These are phyloP conservation scores for Chromis chromis DNA, from an alignment of 2,797 vertebrate species.

Conservation along the genomic window DNA sequence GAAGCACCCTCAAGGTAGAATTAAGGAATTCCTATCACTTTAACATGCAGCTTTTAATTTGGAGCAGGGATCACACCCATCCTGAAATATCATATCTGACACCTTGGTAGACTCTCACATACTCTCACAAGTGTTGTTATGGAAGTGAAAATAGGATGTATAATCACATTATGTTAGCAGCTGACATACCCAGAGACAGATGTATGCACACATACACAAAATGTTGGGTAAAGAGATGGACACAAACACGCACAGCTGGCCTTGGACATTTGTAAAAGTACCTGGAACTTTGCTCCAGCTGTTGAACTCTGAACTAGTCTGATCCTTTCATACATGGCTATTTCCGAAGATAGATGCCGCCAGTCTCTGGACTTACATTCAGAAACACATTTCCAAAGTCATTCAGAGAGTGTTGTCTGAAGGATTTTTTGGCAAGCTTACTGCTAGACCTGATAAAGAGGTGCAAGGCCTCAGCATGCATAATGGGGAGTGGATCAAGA, in stretches of 20 bases:
- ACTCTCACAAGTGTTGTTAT: constrained; percentile 70
- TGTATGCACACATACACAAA: constrained; percentile 15
- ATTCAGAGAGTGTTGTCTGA: constrained; percentile 45
- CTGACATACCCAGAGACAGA: constrained; percentile 55
- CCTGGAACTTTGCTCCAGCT: constrained; percentile 43
- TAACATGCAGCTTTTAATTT: constrained; percentile 55
- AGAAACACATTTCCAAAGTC: constrained; percentile 36
- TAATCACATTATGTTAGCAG: constrained; percentile 78
- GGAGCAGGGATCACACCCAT: constrained; percentile 64
- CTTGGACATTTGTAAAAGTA: constrained; percentile 45
- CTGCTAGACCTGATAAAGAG: constrained; percentile 51
- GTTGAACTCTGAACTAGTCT: constrained; percentile 44
- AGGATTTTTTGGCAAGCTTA: constrained; percentile 39
- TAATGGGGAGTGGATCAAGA: constrained; percentile 50
- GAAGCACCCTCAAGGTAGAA: constrained; percentile 62
- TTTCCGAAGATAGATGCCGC: constrained; percentile 47
- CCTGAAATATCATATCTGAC: constrained; percentile 74
- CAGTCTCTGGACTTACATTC: constrained; percentile 15
- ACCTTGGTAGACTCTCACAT: constrained; percentile 70
- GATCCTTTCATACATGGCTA: constrained; percentile 51
- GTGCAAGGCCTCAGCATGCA: constrained; percentile 42
- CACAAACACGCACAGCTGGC: background rate
- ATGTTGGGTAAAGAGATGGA: constrained; percentile 24
- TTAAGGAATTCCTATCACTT: constrained; percentile 75
- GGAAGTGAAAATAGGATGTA: constrained; percentile 73